Conservation (phyloP, 2,797 vertebrate genomes). For the Coilia nasus region DNA sequence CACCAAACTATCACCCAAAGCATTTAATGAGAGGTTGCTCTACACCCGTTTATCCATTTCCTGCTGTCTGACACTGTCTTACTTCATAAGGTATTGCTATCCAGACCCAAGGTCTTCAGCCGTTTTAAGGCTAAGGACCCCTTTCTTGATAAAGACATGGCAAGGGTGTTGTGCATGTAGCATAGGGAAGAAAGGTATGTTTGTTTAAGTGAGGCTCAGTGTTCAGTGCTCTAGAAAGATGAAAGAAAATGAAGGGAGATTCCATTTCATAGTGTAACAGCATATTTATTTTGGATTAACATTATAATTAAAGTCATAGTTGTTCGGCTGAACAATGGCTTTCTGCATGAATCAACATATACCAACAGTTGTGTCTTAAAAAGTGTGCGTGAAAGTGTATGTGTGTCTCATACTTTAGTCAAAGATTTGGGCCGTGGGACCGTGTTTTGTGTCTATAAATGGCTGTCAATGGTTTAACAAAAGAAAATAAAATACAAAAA, state of each 20-base stretch:
- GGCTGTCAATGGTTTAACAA: no score
- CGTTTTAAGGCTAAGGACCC: no score
- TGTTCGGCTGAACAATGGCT: slow-evolving; percentile 1
- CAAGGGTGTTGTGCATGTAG: no score
- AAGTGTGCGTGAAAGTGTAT: slow-evolving; percentile 15
- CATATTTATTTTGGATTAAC: slow-evolving; percentile 12
- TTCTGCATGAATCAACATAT: background rate
- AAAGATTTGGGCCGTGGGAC: no score
- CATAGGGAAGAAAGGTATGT: no score
- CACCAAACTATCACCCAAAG: background rate
- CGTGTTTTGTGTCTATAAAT: no score
- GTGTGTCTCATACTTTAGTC: no score
- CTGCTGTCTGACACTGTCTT: background rate
- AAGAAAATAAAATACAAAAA: no score
- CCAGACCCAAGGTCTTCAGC: background rate
- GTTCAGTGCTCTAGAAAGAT: background rate
- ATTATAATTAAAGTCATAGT: background rate
- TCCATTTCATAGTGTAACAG: background rate
- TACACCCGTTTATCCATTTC: background rate
- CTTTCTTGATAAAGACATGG: no score
- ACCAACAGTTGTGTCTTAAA: background rate
- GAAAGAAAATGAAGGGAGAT: background rate
- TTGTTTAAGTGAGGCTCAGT: no score
- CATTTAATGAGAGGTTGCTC: background rate
- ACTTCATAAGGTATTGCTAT: background rate